phyloP scores from a whole-genome alignment of 2,888 invertebrate genomes.

The Polia nebulosa region DNA sequence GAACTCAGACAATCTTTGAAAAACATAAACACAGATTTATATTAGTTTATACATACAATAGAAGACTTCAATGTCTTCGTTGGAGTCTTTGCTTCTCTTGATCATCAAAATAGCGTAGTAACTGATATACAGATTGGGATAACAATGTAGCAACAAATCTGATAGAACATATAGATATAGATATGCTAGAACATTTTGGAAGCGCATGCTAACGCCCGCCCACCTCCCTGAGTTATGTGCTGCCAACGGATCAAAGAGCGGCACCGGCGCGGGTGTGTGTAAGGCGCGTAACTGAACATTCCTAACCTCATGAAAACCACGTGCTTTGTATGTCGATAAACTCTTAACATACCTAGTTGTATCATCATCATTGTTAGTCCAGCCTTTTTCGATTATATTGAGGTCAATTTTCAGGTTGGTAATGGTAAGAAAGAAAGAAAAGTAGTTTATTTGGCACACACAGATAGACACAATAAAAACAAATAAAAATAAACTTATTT shows the following conservation, averaged over 20 bases:
- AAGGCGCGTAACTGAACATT: slow-evolving; percentile 67
- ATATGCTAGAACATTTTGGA: slow-evolving; percentile 52
- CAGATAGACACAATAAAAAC: too few species aligned
- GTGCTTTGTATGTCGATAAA: slow-evolving; percentile 58
- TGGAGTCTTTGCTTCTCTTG: not conserved
- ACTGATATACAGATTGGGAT: not conserved
- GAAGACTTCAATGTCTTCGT: too few species aligned
- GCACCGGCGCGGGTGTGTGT: slow-evolving; percentile 61
- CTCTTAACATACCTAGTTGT: slow-evolving; percentile 40
- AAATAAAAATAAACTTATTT: too few species aligned
- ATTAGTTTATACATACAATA: too few species aligned
- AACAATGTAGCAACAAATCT: slow-evolving; percentile 32
- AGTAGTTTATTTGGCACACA: too few species aligned
- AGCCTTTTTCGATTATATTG: not conserved
- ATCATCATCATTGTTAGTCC: slow-evolving; percentile 1
- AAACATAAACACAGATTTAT: not conserved
- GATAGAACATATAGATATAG: slow-evolving; percentile 38
- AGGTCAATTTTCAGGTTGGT: not conserved
- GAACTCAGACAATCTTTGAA: not conserved
- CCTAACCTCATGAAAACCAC: slow-evolving; percentile 63
- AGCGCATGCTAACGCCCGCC: slow-evolving; percentile 60
- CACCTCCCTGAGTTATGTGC: slow-evolving; percentile 64
- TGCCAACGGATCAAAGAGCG: slow-evolving; percentile 70
- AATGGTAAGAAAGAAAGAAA: too few species aligned
- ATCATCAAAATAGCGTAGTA: slow-evolving; percentile 1